These are phyloP conservation scores for Pollachius pollachius DNA, from an alignment of 2,113 vertebrate species.

Conservation along the genomic window DNA sequence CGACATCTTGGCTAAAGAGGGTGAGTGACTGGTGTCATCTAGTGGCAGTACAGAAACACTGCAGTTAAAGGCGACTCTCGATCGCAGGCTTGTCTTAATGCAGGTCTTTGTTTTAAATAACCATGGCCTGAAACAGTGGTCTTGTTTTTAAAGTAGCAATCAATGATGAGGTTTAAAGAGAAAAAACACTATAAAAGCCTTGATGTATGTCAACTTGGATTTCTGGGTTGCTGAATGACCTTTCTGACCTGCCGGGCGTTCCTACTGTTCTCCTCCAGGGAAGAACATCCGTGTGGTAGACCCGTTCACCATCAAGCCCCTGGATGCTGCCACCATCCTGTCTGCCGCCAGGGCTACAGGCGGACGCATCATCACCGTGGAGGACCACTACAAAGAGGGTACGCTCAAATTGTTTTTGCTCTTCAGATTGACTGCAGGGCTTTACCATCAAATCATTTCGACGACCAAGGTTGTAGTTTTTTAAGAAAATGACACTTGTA, in stretches of 20 bases:
- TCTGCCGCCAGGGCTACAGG: slow-evolving; percentile 76
- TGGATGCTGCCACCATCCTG: slow-evolving; percentile 81
- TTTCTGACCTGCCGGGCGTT: neutral
- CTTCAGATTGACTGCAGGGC: no score
- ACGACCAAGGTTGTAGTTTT: neutral
- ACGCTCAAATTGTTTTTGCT: slow-evolving; percentile 2
- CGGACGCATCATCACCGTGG: slow-evolving; percentile 81
- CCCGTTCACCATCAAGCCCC: slow-evolving; percentile 85
- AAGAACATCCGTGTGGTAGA: slow-evolving; percentile 81
- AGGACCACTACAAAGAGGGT: slow-evolving; percentile 88
- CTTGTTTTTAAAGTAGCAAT: no score
- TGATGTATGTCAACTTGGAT: no score
- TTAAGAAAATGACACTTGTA: no score
- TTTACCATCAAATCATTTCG: no score
- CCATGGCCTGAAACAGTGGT: no score
- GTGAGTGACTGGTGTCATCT: slow-evolving; percentile 45
- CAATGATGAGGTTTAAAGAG: no score
- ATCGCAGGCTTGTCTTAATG: neutral
- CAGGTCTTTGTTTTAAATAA: neutral
- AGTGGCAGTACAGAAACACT: neutral
- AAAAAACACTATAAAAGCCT: no score
- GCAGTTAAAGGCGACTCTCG: neutral
- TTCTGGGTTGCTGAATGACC: neutral
- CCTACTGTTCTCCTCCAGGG: slow-evolving; percentile 49
- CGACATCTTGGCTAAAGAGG: slow-evolving; percentile 75